Evolutionary conservation across 2,113 vertebrate species (phyloP), one percentile per base, ranked within the genome.

Genomic region (Erpornis zantholeuca): DNA sequence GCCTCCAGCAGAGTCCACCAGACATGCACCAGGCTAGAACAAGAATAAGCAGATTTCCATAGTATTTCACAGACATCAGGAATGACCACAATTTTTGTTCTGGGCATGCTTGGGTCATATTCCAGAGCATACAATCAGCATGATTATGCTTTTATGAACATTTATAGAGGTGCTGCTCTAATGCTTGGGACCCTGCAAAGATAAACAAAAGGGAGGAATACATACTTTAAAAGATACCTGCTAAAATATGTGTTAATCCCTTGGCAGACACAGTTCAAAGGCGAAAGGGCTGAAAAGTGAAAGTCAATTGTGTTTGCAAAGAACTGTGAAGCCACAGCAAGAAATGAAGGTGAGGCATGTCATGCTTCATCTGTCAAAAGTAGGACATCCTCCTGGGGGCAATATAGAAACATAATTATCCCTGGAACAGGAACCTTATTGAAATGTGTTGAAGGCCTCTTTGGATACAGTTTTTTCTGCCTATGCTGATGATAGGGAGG

Each of bases 21-120:
- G 21, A 68, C 20, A 22, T 10, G 18, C 15, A 63, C 20, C 14
- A 10, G 20, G n/a, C 14, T 47, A 13, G 75, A 83, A 52, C 14
- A 77, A 54, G 9, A 24, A 44, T 21, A 17, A 57, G n/a, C 7
- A 66, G 36, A 64, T 87, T 61, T 61, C 28, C 38, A 50, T 9
- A 47, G 28, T 31, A 24, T 18, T 78, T 49, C 56, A 70, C 20
- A 70, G n/a, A 65, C 25, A 49, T 33, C 7, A 70, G 35, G 66
- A 69, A 68, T 35, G 11, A 27, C 20, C 11, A 5, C 0, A 0
- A 1, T 24, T 60, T 60, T 20, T 63, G 11, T 63, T 57, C 29
- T 28, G 25, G 23, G 6, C 11, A 20, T n/a, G 16, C 5, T 65
- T 53, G 9, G 40, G 33, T 69, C 45, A 11, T 57, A 65, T 22